Percentiles rank a stretch among this genome's conserved stretches.
These are phyloP conservation scores for Caenorhabditis zanzibari DNA, from an alignment of 2,888 invertebrate genomes.

Conservation along the genomic window DNA sequence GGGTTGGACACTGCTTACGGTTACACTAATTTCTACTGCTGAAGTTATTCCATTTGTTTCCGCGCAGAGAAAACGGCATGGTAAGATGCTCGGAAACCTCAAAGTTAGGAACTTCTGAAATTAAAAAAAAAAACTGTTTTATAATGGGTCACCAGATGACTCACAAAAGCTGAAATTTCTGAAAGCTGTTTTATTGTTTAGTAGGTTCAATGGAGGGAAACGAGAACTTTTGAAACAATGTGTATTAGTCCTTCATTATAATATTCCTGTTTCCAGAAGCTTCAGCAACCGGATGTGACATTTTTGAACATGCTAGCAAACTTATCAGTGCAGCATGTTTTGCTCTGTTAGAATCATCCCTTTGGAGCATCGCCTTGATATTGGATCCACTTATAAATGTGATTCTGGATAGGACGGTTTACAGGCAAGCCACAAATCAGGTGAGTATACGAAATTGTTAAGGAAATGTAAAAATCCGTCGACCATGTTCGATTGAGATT, in stretches of 20 bases:
- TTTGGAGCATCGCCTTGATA: conserved; percentile 37
- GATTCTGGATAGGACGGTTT: conserved; percentile 32
- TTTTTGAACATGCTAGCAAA: conserved; percentile 5
- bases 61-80: conserved; percentile 2
- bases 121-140: no score
- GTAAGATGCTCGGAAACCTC: conserved; percentile 17
- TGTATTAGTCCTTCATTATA: no score
- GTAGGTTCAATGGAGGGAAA: no score
- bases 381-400: conserved; percentile 38
- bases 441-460: no score
- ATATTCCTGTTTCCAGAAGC: conserved; percentile 13
- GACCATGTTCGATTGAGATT: neutral
- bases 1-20: conserved; percentile 22
- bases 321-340: neutral
- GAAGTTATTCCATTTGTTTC: conserved; percentile 22
- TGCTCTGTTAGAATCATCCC: neutral
- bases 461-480: no score
- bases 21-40: neutral
- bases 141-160: no score
- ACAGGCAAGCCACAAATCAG: conserved; percentile 13
- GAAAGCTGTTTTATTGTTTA: no score
- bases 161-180: conserved; percentile 3
- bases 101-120: no score
- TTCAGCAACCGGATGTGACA: neutral
- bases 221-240: no score